Conservation (phyloP, 2,113 vertebrate genomes). For the Sus scrofa region DNA sequence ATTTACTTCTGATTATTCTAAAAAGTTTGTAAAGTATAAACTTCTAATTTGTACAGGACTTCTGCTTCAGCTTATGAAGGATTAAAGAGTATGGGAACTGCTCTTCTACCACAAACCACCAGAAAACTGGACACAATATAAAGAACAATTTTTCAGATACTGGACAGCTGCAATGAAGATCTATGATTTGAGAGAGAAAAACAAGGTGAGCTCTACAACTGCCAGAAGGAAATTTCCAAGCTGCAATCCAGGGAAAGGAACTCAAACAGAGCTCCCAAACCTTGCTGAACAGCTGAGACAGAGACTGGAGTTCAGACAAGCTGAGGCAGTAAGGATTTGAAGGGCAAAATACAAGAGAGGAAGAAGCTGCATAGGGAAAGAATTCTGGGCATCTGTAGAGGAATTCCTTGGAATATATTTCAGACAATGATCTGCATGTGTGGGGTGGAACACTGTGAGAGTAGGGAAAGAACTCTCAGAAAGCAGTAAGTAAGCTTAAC, state of each 20-base stretch:
- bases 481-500: background rate
- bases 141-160: background rate
- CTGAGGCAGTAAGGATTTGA: background rate
- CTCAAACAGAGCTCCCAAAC: background rate
- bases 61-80: background rate
- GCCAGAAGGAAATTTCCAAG: slow-evolving; percentile 38
- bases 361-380: background rate
- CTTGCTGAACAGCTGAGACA: background rate
- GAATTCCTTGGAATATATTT: background rate
- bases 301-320: background rate
- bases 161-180: background rate
- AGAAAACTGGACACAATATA: slow-evolving; percentile 18
- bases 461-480: background rate
- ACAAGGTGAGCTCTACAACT: background rate
- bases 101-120: background rate
- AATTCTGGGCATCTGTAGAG: background rate
- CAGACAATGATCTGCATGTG: background rate
- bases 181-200: background rate
- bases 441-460: background rate
- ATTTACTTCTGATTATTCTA: slow-evolving; percentile 44
- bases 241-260: background rate
- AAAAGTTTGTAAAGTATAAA: background rate
- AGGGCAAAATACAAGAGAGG: background rate
- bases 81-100: slow-evolving; percentile 1
- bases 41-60: background rate